These are phyloP conservation scores for Varecia variegata DNA, from an alignment of 2,797 vertebrate species.

Conservation along the genomic window DNA sequence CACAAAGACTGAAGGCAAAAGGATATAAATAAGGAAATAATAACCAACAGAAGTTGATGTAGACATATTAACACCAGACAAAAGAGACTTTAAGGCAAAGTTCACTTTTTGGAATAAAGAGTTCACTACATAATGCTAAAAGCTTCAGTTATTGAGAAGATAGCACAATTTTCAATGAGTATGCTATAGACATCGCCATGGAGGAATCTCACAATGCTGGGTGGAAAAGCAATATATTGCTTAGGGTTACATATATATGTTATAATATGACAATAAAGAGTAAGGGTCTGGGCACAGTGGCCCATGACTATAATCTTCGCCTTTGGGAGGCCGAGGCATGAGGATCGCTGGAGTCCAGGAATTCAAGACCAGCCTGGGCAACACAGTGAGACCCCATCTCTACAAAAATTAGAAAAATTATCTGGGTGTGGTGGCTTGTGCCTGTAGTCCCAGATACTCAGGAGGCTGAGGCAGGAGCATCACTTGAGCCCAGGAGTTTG, in stretches of 20 bases:
- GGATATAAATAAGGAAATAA: not conserved
- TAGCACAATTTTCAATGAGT: not conserved
- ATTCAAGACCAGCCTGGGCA: not conserved
- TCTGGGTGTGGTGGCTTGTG: too few species aligned
- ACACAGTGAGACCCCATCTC: not conserved
- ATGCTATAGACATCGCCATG: not conserved
- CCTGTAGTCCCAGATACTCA: not conserved
- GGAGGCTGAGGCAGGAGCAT: not conserved
- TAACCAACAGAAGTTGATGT: not conserved
- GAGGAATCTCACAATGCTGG: not conserved
- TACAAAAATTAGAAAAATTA: too few species aligned
- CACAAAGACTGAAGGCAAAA: not conserved
- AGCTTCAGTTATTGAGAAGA: not conserved
- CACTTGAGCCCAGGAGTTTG: not conserved
- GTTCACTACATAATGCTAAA: not conserved
- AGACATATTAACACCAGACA: not conserved
- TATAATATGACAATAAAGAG: not conserved
- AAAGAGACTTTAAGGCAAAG: not conserved
- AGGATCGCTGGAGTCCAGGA: not conserved
- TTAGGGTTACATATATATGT: not conserved
- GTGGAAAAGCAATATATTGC: not conserved
- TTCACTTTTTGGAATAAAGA: not conserved
- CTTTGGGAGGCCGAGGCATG: not conserved
- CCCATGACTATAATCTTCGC: not conserved
- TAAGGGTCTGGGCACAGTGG: not conserved